Evolutionary conservation across 2,797 vertebrate genomes (phyloP), one percentile per base, ranked within the genome.

Genomic region (Enteromius paludinosus): DNA sequence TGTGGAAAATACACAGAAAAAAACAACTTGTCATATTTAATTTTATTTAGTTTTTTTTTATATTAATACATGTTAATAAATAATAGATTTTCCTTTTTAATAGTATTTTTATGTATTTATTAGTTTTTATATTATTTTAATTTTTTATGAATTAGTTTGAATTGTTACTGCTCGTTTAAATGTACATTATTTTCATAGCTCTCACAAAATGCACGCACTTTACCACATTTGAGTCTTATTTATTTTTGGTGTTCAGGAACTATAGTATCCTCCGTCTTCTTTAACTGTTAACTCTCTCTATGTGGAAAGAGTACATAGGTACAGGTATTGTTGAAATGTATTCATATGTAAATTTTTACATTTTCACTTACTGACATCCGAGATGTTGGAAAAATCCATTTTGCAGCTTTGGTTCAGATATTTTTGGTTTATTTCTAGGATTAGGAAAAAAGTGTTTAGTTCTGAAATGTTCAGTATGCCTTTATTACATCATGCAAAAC

Each of bases 401-500:
- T 28, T 28, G 9, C 2, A 28, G 5, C 28, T 71, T 33, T 11
- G 12, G 9, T 20, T 52, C 45, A 52, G 28, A 72, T 52, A 28
- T 2, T n/a, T 72, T 72, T 52, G 5, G 7, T n/a, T 72, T 72
- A 3, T 33, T 52, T 49, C 30, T 18, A 71, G 43, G 45, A 49
- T 17, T 70, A 7, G 8, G 2, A 47, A 18, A 8, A 15, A 47
- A 70, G 41, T 71, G 15, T 47, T 47, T 28, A 28, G 23, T 9
- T 71, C 9, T 49, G 4, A 71, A 71, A 71, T 18, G 52, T 33
- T 14, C 11, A 23, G 6, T 33, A 54, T n/a, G 15, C 47, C 18
- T 30, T 35, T 52, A 18, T 64, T 69, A 41, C 65, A 59, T 79
- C 35, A 70, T 62, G 12, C 68, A 73, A 64, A 81, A 49, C 20